Conservation (phyloP, 1,140 invertebrate genomes). For the Drosophila nikananu region DNA sequence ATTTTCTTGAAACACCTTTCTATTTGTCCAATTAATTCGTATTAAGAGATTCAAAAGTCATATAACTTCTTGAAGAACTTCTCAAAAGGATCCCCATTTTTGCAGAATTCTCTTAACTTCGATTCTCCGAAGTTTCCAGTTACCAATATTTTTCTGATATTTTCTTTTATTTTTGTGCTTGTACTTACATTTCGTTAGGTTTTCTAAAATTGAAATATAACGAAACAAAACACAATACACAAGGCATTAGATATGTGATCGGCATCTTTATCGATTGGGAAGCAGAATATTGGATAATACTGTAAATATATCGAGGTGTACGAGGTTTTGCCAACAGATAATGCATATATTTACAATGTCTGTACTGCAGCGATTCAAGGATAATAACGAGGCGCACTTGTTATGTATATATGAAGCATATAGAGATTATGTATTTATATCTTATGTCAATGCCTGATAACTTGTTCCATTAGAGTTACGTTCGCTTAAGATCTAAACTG, state of each 20-base stretch:
- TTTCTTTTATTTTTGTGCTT: constrained; percentile 14
- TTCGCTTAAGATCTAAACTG: constrained; percentile 39
- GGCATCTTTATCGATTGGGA: constrained; percentile 26
- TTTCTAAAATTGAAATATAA: constrained; percentile 70
- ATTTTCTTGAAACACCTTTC: background rate
- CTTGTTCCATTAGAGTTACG: constrained; percentile 71
- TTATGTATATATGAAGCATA: background rate
- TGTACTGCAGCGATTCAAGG: constrained; percentile 33
- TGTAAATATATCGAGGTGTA: background rate
- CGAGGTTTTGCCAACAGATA: background rate
- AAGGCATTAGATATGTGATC: constrained; percentile 60
- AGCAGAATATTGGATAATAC: constrained; percentile 6
- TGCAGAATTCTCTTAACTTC: constrained; percentile 8
- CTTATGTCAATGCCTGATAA: constrained; percentile 25
- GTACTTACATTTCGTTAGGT: constrained; percentile 74
- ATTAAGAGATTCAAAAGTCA: background rate
- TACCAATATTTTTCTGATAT: background rate
- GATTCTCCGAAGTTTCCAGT: background rate
- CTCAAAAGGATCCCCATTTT: background rate
- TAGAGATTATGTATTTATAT: constrained; percentile 4
- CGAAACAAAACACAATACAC: constrained; percentile 75
- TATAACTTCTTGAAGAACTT: background rate
- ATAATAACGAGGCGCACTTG: constrained; percentile 57
- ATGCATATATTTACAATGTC: constrained; percentile 50
- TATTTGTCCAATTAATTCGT: background rate